These are phyloP conservation scores for rabbit (Oryctolagus cuniculus) DNA, from an alignment of 2,113 vertebrate species.

Conservation along the genomic window DNA sequence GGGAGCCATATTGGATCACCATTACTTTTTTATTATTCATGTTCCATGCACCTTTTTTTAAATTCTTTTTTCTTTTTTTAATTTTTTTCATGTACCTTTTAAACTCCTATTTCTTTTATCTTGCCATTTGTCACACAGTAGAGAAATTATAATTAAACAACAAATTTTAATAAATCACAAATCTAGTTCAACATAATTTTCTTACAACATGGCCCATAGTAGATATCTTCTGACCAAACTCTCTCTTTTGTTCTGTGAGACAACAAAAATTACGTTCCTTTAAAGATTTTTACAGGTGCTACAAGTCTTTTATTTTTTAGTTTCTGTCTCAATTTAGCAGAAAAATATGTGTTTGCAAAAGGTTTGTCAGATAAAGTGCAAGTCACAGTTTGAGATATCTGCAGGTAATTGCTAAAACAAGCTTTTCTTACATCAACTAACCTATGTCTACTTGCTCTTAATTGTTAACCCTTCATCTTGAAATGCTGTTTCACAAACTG, in stretches of 20 bases:
- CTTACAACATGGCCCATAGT: neutral
- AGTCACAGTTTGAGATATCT: slow-evolving; percentile 63
- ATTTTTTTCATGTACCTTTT: neutral
- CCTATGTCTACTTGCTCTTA: slow-evolving; percentile 63
- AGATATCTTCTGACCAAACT: neutral
- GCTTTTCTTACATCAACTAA: slow-evolving; percentile 53
- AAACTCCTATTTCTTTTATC: neutral
- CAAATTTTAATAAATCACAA: neutral
- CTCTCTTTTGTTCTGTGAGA: neutral
- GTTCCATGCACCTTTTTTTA: neutral
- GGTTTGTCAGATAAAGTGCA: slow-evolving; percentile 51
- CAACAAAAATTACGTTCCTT: neutral
- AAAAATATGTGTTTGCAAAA: slow-evolving; percentile 67
- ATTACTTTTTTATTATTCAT: neutral
- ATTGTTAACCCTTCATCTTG: slow-evolving; percentile 37
- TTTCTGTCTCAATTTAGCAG: slow-evolving; percentile 37
- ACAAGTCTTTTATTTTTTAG: neutral
- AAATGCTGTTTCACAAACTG: slow-evolving; percentile 75
- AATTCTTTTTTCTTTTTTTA: neutral
- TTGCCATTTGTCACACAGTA: neutral
- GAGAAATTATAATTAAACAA: slow-evolving; percentile 28
- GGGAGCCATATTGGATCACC: neutral
- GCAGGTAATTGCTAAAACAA: slow-evolving; percentile 69
- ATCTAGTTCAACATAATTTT: neutral
- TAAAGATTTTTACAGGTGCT: neutral